Base-by-base conservation (phyloP, 2,888 invertebrate genomes). In the Teleiodes luculella region DNA sequence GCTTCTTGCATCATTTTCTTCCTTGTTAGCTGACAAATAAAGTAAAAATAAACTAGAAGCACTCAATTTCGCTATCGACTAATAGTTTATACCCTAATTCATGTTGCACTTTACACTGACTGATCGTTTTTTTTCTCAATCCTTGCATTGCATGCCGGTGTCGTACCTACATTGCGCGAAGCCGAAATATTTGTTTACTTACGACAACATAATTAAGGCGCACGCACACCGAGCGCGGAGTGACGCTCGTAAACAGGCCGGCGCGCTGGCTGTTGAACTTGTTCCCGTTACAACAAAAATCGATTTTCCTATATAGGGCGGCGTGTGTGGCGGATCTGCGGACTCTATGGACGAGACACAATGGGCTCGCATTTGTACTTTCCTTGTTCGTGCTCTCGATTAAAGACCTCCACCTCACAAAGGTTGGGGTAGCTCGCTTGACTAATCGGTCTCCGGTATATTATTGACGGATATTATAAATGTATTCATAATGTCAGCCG, bases 231-330 rank as follows among this genome's bases (percentile, higher is more conserved):
- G 39, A 14, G 39, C 11, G 24, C 28, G 28, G 28, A n/a, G 3
- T 16, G 20, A 16, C 8, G 46, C 30, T n/a, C 49, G 49, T 49
- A 49, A 49, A 49, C 49, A 49, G 8, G 33, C 10, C 49, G 49
- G 14, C 24, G 37, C 39, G 53, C 54, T 46, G 55, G 36, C 53
- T 53, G 62, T 63, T 70, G 84, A 84, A 85, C 85, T 85, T 84
- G 86, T 77, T 72, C 78, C 74, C 71, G 70, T 74, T 74, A 64
- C 64, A 48, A 61, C 60, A 56, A 65, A 57, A 72, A 86, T 86
- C 87, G 87, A 86, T 86, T 80, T 76, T 72, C 82, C 74, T 72
- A 83, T 83, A 70, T 84, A 74, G 82, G 84, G 76, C 83, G 76
- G 76, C 68, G 73, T 66, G 72, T 66, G 69, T 45, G 39, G 64